phyloP scores from a whole-genome alignment of 2,888 invertebrate genomes.

The Cosmorhoe ocellata region DNA sequence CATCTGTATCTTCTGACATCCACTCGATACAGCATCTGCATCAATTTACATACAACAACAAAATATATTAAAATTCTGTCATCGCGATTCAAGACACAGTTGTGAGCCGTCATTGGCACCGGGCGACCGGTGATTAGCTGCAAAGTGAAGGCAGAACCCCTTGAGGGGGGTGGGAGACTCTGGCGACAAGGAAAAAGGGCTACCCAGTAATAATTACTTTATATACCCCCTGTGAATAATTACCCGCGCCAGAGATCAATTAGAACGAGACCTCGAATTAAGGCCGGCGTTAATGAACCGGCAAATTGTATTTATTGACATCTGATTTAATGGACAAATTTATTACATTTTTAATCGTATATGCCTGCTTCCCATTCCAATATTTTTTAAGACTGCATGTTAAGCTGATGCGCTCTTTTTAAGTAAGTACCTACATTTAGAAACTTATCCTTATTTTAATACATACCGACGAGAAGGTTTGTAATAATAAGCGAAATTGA shows the following conservation, averaged over 20 bases:
- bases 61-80: slow-evolving; percentile 82
- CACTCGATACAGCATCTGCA: slow-evolving; percentile 55
- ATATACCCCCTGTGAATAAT: slow-evolving; percentile 80
- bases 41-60: slow-evolving; percentile 75
- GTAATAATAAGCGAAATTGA: too few relatives aligned
- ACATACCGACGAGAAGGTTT: too few relatives aligned
- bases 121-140: slow-evolving; percentile 72
- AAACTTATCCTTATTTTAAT: too few relatives aligned
- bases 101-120: slow-evolving; percentile 77
- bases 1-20: slow-evolving; percentile 28
- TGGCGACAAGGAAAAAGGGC: slow-evolving; percentile 79
- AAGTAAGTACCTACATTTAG: too few relatives aligned
- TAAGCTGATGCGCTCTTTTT: too few relatives aligned
- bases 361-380: neutral
- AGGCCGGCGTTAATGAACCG: slow-evolving; percentile 68
- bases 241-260: slow-evolving; percentile 76
- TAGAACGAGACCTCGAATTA: slow-evolving; percentile 72
- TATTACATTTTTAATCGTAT: slow-evolving; percentile 15
- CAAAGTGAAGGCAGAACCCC: slow-evolving; percentile 31
- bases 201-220: slow-evolving; percentile 79
- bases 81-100: slow-evolving; percentile 73
- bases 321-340: slow-evolving; percentile 37
- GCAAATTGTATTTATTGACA: slow-evolving; percentile 63
- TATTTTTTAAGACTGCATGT: too few relatives aligned
- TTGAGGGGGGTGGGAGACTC: slow-evolving; percentile 41